Conservation (phyloP, 2,888 invertebrate genomes). For the Eumacrocentrus americanus region DNA sequence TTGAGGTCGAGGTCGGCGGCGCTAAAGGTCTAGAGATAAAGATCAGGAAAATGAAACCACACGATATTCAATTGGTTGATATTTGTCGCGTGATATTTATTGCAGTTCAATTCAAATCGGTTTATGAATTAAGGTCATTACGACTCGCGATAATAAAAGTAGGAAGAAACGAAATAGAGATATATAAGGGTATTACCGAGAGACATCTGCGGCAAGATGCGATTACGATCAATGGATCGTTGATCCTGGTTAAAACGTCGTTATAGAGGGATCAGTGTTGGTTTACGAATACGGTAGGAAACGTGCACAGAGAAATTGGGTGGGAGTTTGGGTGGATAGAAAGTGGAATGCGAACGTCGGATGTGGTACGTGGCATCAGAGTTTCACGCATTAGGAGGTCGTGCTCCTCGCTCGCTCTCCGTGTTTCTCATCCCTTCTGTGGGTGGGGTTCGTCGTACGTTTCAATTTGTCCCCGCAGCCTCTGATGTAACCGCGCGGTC, state of each 20-base stretch:
- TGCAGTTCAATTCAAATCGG: too few species aligned
- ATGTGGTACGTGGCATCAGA: constrained; percentile 35
- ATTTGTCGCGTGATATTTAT: too few species aligned
- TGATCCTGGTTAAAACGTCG: constrained; percentile 35
- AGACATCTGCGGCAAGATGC: neutral
- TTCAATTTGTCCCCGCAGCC: constrained; percentile 58
- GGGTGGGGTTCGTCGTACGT: constrained; percentile 52
- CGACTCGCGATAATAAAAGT: too few species aligned
- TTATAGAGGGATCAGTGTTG: constrained; percentile 29
- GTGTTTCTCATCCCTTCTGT: constrained; percentile 45
- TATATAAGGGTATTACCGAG: neutral
- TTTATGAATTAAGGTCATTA: too few species aligned
- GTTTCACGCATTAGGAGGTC: constrained; percentile 52
- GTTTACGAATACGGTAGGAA: constrained; percentile 17
- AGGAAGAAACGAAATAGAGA: too few species aligned
- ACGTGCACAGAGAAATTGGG: neutral
- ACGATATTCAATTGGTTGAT: too few species aligned
- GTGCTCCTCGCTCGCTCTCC: constrained; percentile 38
- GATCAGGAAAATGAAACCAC: too few species aligned
- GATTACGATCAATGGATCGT: neutral
- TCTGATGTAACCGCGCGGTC: constrained; percentile 59
- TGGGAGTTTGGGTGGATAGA: neutral
- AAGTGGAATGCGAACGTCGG: constrained; percentile 32
- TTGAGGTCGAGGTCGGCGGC: too few species aligned
- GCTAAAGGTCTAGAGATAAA: too few species aligned